phyloP scores from a whole-genome alignment of 2,797 vertebrate species.

The Galaxias olidus region DNA sequence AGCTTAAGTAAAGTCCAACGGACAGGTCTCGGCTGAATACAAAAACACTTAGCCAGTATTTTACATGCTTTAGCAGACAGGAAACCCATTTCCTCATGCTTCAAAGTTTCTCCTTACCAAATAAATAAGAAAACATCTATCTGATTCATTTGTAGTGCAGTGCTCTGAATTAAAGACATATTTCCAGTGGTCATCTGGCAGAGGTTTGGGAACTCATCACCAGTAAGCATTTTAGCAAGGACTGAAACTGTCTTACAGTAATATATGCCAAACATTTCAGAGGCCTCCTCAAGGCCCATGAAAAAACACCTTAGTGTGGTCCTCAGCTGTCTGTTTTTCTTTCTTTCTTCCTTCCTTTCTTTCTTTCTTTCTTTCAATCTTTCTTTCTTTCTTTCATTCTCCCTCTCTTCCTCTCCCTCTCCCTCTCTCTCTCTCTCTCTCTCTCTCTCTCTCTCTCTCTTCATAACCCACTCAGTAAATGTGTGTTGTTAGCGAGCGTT shows the following conservation, averaged over 20 bases:
- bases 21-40: conserved; percentile 30
- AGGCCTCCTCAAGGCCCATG: conserved; percentile 46
- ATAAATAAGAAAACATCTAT: conserved; percentile 42
- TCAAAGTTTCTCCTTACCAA: conserved; percentile 33
- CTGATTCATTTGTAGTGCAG: conserved; percentile 47
- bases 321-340: conserved; percentile 33
- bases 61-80: conserved; percentile 34
- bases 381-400: conserved; percentile 39
- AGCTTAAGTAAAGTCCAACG: background rate
- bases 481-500: conserved; percentile 53
- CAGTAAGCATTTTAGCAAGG: conserved; percentile 49
- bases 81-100: conserved; percentile 34
- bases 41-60: conserved; percentile 38
- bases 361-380: conserved; percentile 22
- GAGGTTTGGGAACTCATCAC: conserved; percentile 46
- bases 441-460: conserved; percentile 8
- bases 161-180: conserved; percentile 36
- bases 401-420: conserved; percentile 10
- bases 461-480: conserved; percentile 9
- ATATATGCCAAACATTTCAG: conserved; percentile 43
- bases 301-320: conserved; percentile 52
- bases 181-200: conserved; percentile 39
- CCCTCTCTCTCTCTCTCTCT: conserved; percentile 5
- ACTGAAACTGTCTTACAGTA: conserved; percentile 48
- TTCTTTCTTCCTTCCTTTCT: conserved; percentile 14